Evolutionary conservation across 2,888 invertebrate species (phyloP).

Genomic region (Ophion slaviceki): DNA sequence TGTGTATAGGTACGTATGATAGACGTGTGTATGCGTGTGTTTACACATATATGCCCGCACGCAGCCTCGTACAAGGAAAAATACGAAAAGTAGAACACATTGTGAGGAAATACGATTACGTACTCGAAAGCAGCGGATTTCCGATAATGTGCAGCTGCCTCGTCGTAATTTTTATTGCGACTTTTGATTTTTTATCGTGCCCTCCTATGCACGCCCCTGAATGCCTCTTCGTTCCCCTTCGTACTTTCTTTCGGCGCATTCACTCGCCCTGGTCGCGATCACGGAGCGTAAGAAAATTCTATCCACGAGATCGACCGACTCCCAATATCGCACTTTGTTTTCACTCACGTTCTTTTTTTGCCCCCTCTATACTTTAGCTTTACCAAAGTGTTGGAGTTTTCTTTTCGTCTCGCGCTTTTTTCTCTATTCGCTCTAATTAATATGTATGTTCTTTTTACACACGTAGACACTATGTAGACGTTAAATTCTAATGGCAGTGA

Average conservation of each 20-base stretch:
- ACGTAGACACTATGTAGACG: slow-evolving; percentile 58
- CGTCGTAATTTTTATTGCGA: slow-evolving; percentile 9
- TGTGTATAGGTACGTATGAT: slow-evolving; percentile 6
- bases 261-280: slow-evolving; percentile 17
- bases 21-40: background rate
- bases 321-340: background rate
- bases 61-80: background rate
- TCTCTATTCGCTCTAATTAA: slow-evolving; percentile 23
- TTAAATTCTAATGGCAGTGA: slow-evolving; percentile 75
- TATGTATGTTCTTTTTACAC: slow-evolving; percentile 44
- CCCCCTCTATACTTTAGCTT: background rate
- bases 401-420: background rate
- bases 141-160: slow-evolving; percentile 31
- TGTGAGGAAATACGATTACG: slow-evolving; percentile 46
- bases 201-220: slow-evolving; percentile 20
- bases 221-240: background rate
- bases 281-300: slow-evolving; percentile 24
- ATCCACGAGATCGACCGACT: slow-evolving; percentile 28
- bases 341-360: slow-evolving; percentile 13
- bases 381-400: background rate
- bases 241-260: background rate
- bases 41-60: background rate
- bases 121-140: slow-evolving; percentile 56
- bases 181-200: slow-evolving; percentile 1
- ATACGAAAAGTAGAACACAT: slow-evolving; percentile 34